Base-by-base conservation (phyloP, 2,888 invertebrate species). In the Neoascia interrupta region DNA sequence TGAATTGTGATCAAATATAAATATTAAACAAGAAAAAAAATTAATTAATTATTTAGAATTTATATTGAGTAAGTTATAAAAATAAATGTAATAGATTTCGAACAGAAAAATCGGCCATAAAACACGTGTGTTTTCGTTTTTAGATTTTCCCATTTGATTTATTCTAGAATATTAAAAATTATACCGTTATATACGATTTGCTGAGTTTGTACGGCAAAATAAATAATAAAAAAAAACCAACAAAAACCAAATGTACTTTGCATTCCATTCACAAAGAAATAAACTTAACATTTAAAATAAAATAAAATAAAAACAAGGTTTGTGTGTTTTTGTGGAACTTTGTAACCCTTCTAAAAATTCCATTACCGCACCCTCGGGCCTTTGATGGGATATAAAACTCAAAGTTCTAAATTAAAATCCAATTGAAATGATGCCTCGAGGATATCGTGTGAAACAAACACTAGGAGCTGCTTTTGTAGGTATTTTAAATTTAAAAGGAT, bases 1-100 rank as follows among this genome's bases (percentile, higher is more conserved):
- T 88, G 87, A 87, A 87, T 86, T 88, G 86, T 87, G 87, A 86
- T 87, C 84, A 85, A 83, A 84, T 72, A n/a, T n/a, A 81, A 69
- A 41, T 58, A 69, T 49, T 69, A 49, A 41, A 66, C 6, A 53
- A 26, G 8, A 39, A 39, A 49, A 23, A 49, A 15, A 13, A 36
- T 36, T n/a, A 43, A 39, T n/a, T 28, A 36, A 45, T 58, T 21
- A 69, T 60, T 69, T 58, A 69, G 58, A 69, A 58, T 69, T 69
- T 69, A 51, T 69, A 69, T 68, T 58, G 49, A 66, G 15, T 56
- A 47, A 31, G 39, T 23, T n/a, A 36, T 36, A 26, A 41, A 23
- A n/a, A n/a, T n/a, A n/a, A 13, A 18, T 49, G 28, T 23, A 51
- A 43, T 51, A 21, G 11, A 51, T 41, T 63, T 31, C 26, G 18